phyloP scores from a whole-genome alignment of 2,888 invertebrate genomes.

The Ganaspis brasiliensis region DNA sequence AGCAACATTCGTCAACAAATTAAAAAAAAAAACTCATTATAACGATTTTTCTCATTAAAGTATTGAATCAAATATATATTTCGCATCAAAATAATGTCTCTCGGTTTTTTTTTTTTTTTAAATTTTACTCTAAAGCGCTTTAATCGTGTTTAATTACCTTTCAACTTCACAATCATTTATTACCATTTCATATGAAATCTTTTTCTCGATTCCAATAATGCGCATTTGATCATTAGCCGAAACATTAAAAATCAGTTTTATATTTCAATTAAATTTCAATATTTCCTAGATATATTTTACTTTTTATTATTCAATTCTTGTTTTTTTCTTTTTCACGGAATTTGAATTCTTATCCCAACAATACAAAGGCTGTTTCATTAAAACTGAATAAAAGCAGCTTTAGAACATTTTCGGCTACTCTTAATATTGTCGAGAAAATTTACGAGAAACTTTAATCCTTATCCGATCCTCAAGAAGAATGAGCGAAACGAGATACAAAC shows the following conservation, averaged over 20 bases:
- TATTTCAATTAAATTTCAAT: too few relatives aligned
- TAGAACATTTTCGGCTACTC: slow-evolving; percentile 21
- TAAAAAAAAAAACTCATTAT: slow-evolving; percentile 27
- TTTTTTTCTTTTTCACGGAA: too few relatives aligned
- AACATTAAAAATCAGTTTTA: too few relatives aligned
- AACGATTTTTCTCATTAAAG: slow-evolving; percentile 17
- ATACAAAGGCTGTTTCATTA: background rate
- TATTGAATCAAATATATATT: slow-evolving; percentile 13
- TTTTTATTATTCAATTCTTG: too few relatives aligned
- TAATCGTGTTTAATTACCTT: slow-evolving; percentile 3
- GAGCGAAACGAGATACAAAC: slow-evolving; percentile 39
- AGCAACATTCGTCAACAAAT: slow-evolving; percentile 32
- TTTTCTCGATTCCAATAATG: background rate
- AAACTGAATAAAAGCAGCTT: slow-evolving; percentile 29
- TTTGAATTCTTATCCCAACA: too few relatives aligned
- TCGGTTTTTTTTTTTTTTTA: slow-evolving; percentile 20
- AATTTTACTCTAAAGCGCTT: too few relatives aligned
- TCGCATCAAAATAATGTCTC: slow-evolving; percentile 18
- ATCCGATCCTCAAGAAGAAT: slow-evolving; percentile 18
- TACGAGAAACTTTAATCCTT: slow-evolving; percentile 35
- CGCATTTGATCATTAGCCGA: background rate
- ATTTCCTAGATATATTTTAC: too few relatives aligned
- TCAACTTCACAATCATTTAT: slow-evolving; percentile 6
- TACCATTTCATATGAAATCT: background rate
- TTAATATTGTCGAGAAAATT: slow-evolving; percentile 30